phyloP scores from a whole-genome alignment of 1,140 invertebrate genomes.

The Popillia japonica region DNA sequence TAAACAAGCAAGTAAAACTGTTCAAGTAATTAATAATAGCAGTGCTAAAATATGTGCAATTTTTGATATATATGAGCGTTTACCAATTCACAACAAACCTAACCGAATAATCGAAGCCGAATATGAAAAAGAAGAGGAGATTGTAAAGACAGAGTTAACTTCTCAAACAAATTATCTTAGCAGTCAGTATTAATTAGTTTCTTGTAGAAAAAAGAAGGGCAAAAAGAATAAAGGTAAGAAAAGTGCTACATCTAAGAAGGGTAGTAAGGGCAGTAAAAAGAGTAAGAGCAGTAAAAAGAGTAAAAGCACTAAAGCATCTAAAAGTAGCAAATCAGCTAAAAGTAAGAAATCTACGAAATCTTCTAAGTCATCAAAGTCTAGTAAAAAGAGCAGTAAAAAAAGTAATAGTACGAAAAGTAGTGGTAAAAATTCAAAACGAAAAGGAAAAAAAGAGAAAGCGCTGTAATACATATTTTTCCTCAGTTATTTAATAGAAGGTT shows the following conservation, averaged over 20 bases:
- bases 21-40: constrained; percentile 59
- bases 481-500: constrained; percentile 33
- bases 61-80: constrained; percentile 52
- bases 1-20: constrained; percentile 49
- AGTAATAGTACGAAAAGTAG: constrained; percentile 41
- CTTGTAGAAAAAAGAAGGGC: constrained; percentile 38
- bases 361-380: no score
- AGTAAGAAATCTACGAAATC: background rate
- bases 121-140: constrained; percentile 47
- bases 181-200: background rate
- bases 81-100: constrained; percentile 44
- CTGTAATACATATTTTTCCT: background rate
- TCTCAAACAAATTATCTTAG: no score
- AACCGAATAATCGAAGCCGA: constrained; percentile 37
- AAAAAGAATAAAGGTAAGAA: constrained; percentile 44
- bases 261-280: constrained; percentile 40
- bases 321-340: constrained; percentile 34
- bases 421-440: no score
- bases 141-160: no score
- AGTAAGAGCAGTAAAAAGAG: constrained; percentile 37
- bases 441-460: constrained; percentile 4
- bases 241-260: constrained; percentile 27
- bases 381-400: constrained; percentile 12
- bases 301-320: constrained; percentile 37
- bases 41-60: constrained; percentile 50